Evolutionary conservation across 2,888 invertebrate genomes (phyloP), one percentile per base, ranked within the genome.

Genomic region (Petrophora chlorosata): DNA sequence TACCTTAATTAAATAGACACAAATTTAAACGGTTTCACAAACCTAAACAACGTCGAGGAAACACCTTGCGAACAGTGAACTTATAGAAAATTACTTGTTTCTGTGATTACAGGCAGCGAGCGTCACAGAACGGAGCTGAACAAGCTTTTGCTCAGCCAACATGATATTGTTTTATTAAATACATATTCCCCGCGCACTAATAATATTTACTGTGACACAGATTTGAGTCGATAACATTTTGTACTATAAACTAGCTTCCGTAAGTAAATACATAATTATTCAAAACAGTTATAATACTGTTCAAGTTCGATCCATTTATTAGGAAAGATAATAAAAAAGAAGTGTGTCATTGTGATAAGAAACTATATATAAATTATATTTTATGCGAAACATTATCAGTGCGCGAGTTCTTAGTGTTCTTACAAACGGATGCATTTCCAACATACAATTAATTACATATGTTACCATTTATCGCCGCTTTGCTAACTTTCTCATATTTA

Each of bases 1-100:
- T 79, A 79, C 78, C 79, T 76, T 74, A 76, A 57, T 63, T 67
- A 69, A 63, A 73, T 65, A 79, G 64, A 80, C 67, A 74, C 64
- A 70, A 71, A 71, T 72, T 72, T 70, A 61, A 54, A 65, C 50
- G 70, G 70, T 76, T 76, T 73, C 63, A 69, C 59, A 76, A 79
- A 73, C 70, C 70, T 64, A 77, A 71, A 67, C 56, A 68, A 66
- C 48, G 38, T 46, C 58, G 43, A 61, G 54, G 45, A 64, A 59
- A 65, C 40, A 39, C 53, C 53, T 61, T 63, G 49, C 54, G 59
- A 62, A 61, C 53, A 70, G 65, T 69, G 64, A 66, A 61, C 59
- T 70, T 66, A 67, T 3, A 10, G 2, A 25, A 10, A 25, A 25
- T 25, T 5, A 66, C 59, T 57, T 60, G 48, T 58, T 67, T 61